phyloP scores from a whole-genome alignment of 2,888 invertebrate genomes.

The Cyrtodaria siliqua region DNA sequence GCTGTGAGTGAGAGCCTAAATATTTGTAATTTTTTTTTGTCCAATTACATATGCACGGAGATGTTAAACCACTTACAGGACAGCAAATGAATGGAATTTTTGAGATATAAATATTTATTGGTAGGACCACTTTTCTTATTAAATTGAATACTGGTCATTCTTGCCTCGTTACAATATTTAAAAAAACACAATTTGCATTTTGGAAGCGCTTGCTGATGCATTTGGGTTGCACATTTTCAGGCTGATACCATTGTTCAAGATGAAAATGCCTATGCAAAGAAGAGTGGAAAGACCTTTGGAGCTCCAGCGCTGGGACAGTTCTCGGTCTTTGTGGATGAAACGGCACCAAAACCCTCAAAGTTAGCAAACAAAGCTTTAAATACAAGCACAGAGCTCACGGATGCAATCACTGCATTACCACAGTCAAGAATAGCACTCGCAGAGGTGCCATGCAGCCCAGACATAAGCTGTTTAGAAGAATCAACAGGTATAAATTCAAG shows the following conservation, averaged over 20 bases:
- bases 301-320: slow-evolving; percentile 61
- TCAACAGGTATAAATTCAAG: slow-evolving; percentile 30
- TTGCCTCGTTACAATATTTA: too few species aligned
- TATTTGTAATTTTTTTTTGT: too few species aligned
- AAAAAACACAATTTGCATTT: too few species aligned
- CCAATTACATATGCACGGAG: too few species aligned
- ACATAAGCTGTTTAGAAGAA: slow-evolving; percentile 51
- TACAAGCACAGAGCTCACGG: slow-evolving; percentile 37
- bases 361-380: slow-evolving; percentile 40
- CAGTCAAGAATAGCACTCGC: slow-evolving; percentile 47
- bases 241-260: slow-evolving; percentile 60
- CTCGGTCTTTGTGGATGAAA: slow-evolving; percentile 73
- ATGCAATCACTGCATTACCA: slow-evolving; percentile 60
- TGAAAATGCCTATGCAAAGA: slow-evolving; percentile 74
- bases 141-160: too few species aligned
- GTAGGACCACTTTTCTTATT: too few species aligned
- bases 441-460: slow-evolving; percentile 43
- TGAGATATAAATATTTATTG: too few species aligned
- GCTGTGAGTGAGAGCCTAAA: too few species aligned
- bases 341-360: slow-evolving; percentile 29
- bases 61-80: too few species aligned
- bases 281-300: slow-evolving; percentile 60
- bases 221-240: too few species aligned
- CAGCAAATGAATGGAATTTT: too few species aligned
- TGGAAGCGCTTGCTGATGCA: too few species aligned